Conservation (phyloP, 2,113 vertebrate genomes). For the Psammodynastes pulverulentus region DNA sequence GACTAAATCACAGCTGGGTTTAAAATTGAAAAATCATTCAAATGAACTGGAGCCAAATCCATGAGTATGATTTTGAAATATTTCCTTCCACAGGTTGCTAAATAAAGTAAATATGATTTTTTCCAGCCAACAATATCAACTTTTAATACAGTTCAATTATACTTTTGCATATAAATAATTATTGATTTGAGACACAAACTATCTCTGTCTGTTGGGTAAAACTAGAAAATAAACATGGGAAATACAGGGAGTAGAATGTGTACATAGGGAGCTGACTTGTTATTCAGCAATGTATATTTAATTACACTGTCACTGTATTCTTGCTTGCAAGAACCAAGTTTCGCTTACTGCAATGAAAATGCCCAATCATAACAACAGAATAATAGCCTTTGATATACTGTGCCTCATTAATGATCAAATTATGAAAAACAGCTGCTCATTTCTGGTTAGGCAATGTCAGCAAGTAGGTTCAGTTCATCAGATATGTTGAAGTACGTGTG, state of each 20-base stretch:
- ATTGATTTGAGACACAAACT: background rate
- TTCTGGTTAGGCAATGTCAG: constrained; percentile 62
- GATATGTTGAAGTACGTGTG: constrained; percentile 57
- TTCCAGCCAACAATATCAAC: background rate
- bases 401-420: constrained; percentile 10
- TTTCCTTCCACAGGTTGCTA: background rate
- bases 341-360: background rate
- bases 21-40: background rate
- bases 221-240: background rate
- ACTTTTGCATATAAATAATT: background rate
- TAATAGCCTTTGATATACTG: background rate
- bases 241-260: background rate
- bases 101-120: background rate
- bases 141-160: background rate
- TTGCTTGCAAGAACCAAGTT: background rate
- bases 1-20: background rate
- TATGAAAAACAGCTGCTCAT: constrained; percentile 62
- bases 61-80: background rate
- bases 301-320: background rate
- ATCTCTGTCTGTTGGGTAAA: background rate
- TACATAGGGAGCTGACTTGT: background rate
- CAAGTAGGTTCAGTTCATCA: constrained; percentile 55
- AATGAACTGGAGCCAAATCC: background rate
- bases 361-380: background rate
- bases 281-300: background rate